A percentile compares a stretch with the other conserved stretches of the same genome.
Evolutionary conservation across 2,113 vertebrate genomes (phyloP).

Genomic region (Zosterops lateralis): DNA sequence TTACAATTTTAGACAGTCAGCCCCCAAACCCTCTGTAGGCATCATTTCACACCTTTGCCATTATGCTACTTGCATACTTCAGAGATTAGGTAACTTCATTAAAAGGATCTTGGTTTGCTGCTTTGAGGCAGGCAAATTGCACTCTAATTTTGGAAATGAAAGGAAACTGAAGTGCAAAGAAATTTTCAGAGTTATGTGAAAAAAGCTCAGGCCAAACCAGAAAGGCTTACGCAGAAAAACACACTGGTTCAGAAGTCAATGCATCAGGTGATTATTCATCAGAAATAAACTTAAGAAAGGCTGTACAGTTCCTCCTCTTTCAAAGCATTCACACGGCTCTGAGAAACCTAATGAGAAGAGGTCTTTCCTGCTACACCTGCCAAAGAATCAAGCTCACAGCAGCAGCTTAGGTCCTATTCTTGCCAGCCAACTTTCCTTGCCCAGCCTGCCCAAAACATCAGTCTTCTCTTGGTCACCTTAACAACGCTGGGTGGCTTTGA

Average conservation of each 20-base stretch:
- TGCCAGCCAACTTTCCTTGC: not conserved
- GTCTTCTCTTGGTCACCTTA: not conserved
- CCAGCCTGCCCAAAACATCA: not conserved
- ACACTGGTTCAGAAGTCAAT: not conserved
- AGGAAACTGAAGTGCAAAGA: not conserved
- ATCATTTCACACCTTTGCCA: constrained; percentile 17
- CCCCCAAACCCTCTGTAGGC: constrained; percentile 15
- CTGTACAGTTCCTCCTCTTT: not conserved
- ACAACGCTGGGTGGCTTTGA: not conserved
- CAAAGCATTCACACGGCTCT: not conserved
- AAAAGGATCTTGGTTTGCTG: not conserved
- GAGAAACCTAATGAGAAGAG: not conserved
- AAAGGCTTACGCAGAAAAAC: not conserved
- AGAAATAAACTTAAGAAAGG: not conserved
- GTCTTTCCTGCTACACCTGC: not conserved
- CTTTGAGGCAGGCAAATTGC: not conserved
- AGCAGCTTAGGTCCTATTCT: not conserved
- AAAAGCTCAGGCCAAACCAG: not conserved
- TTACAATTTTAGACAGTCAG: not conserved
- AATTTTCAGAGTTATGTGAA: not conserved
- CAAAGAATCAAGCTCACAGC: not conserved
- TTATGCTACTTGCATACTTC: not conserved
- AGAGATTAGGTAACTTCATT: not conserved
- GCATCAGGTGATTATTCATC: not conserved
- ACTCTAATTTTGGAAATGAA: not conserved